Conservation (phyloP, 2,113 vertebrate genomes). For the Puntigrus tetrazona region DNA sequence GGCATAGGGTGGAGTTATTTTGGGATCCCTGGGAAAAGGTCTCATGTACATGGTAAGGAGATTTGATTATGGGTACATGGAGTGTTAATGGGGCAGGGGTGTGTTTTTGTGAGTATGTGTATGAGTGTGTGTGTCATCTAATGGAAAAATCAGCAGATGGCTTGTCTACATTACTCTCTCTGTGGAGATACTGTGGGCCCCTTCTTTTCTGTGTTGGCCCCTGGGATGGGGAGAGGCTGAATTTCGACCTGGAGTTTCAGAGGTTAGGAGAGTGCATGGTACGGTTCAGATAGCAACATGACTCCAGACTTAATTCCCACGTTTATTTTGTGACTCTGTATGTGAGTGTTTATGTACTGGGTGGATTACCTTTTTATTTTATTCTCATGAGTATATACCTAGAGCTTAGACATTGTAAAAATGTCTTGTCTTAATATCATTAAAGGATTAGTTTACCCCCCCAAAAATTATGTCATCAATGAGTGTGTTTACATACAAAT, state of each 20-base stretch:
- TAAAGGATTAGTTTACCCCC: background rate
- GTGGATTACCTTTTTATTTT: background rate
- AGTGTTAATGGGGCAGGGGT: slow-evolving; percentile 3
- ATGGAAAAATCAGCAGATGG: slow-evolving; percentile 49
- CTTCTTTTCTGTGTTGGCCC: background rate
- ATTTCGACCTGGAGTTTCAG: background rate
- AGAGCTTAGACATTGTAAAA: background rate
- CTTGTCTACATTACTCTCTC: slow-evolving; percentile 24
- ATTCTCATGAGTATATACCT: background rate
- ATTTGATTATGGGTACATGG: background rate
- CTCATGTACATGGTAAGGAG: slow-evolving; percentile 1
- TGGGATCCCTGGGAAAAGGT: slow-evolving; percentile 1
- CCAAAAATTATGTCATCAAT: background rate
- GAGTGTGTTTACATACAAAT: background rate
- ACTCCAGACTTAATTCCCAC: slow-evolving; percentile 10
- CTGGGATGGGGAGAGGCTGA: slow-evolving; percentile 16
- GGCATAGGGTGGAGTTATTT: slow-evolving; percentile 30
- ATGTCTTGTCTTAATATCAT: background rate
- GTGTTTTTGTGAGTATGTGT: slow-evolving; percentile 19
- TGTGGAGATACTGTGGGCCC: slow-evolving; percentile 21
- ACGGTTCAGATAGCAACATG: background rate
- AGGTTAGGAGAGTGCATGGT: slow-evolving; percentile 6
- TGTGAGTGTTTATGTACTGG: slow-evolving; percentile 9
- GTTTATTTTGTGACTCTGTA: slow-evolving; percentile 3
- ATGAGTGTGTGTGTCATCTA: slow-evolving; percentile 17